These are phyloP conservation scores for Prosopocoilus inquinatus DNA, from an alignment of 2,888 invertebrate genomes.

Conservation along the genomic window DNA sequence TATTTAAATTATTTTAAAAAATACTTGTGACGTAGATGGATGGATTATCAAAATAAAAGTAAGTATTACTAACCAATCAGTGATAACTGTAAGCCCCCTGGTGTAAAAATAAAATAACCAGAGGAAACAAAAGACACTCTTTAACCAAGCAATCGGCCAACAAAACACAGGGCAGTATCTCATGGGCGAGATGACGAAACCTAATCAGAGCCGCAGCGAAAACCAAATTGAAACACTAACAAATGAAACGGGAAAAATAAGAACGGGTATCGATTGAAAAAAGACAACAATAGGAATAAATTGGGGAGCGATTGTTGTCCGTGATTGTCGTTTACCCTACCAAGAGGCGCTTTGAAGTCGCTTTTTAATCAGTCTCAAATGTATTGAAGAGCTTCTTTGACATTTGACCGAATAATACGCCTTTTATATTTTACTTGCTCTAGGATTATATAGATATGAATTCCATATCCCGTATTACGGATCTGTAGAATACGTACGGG, in stretches of 20 bases:
- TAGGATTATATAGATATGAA: slow-evolving; percentile 17
- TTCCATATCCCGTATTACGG: slow-evolving; percentile 16
- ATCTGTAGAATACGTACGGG: neutral
- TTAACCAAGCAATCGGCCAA: slow-evolving; percentile 36
- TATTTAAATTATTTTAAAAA: no score
- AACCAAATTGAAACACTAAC: slow-evolving; percentile 47
- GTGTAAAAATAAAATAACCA: slow-evolving; percentile 42
- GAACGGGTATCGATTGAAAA: slow-evolving; percentile 49
- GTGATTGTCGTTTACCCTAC: slow-evolving; percentile 51
- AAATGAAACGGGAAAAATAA: slow-evolving; percentile 40
- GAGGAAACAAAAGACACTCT: slow-evolving; percentile 40
- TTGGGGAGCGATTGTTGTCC: slow-evolving; percentile 51
- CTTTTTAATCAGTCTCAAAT: slow-evolving; percentile 51
- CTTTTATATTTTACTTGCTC: slow-evolving; percentile 39
- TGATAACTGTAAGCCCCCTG: slow-evolving; percentile 42
- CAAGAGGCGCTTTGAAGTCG: slow-evolving; percentile 48
- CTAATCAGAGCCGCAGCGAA: slow-evolving; percentile 31
- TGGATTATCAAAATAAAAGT: slow-evolving; percentile 28
- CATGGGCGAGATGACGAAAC: slow-evolving; percentile 20
- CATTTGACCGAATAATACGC: slow-evolving; percentile 52
- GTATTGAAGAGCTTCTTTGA: slow-evolving; percentile 49
- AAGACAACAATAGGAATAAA: slow-evolving; percentile 50
- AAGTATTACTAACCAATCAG: slow-evolving; percentile 43
- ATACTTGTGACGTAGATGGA: no score
- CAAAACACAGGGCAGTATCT: slow-evolving; percentile 18